A percentile compares a stretch with the other conserved stretches of the same genome.
Evolutionary conservation across 92 coral and sea anemone species (phyloP).

Genomic region (Porites evermanni): DNA sequence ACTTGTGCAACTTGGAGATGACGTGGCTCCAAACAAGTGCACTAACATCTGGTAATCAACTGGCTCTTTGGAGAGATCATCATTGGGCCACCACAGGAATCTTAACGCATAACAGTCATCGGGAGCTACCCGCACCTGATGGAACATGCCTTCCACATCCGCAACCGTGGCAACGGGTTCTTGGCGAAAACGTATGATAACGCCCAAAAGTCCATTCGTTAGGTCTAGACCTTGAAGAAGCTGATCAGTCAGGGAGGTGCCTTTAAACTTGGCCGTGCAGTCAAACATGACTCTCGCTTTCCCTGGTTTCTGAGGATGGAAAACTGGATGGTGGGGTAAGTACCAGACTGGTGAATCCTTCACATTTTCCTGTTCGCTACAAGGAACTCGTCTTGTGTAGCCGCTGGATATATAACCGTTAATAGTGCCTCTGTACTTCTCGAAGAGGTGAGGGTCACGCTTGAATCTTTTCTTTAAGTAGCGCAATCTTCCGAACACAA

Average conservation of each 20-base stretch:
- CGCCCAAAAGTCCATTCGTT: constrained; percentile 53
- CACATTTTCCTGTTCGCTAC: not conserved
- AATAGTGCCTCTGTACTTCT: constrained; percentile 45
- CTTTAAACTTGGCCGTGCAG: constrained; percentile 54
- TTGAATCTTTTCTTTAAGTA: constrained; percentile 34
- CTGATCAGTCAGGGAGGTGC: constrained; percentile 56
- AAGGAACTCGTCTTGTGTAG: constrained; percentile 45
- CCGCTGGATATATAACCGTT: constrained; percentile 55
- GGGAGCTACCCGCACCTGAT: not conserved
- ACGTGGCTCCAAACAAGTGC: not conserved
- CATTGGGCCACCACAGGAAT: not conserved
- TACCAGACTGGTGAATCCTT: constrained; percentile 11
- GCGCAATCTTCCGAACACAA: constrained; percentile 43
- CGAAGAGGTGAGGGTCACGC: constrained; percentile 43
- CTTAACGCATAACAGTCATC: not conserved
- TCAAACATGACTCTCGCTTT: constrained; percentile 69
- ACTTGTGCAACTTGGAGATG: not conserved
- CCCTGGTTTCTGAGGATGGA: constrained; percentile 59
- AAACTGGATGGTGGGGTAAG: constrained; percentile 71
- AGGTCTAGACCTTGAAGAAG: constrained; percentile 69
- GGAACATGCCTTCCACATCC: not conserved
- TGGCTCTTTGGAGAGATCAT: not conserved
- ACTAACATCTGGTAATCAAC: not conserved
- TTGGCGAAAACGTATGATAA: constrained; percentile 61
- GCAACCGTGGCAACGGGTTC: constrained; percentile 8